Evolutionary conservation across 2,888 invertebrate genomes (phyloP).

Genomic region (Xanthorhoe designata): DNA sequence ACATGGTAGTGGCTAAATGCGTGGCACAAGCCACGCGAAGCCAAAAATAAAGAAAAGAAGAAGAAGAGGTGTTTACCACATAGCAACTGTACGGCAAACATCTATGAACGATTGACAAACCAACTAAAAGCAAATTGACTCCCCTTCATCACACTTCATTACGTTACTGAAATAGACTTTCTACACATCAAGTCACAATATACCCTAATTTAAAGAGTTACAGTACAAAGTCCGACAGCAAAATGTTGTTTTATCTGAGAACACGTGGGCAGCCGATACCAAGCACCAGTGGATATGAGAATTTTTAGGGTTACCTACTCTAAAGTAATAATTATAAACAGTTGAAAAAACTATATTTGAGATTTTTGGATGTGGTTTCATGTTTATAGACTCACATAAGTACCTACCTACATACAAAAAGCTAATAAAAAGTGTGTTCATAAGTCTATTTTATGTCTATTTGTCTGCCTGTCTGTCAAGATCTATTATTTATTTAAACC

Average conservation of each 20-base stretch:
- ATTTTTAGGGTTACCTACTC: neutral
- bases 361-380: no score
- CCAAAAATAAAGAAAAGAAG: no score
- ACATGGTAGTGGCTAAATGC: no score
- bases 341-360: no score
- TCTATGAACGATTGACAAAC: slow-evolving; percentile 21
- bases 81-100: slow-evolving; percentile 3
- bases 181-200: neutral
- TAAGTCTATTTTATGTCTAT: no score
- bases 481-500: no score
- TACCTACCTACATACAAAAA: no score
- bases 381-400: no score
- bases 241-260: slow-evolving; percentile 15
- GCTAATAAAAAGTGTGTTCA: no score
- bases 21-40: no score
- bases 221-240: slow-evolving; percentile 8
- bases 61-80: neutral
- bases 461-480: no score
- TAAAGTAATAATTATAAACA: no score
- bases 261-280: slow-evolving; percentile 21
- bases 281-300: slow-evolving; percentile 20
- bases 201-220: neutral
- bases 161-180: slow-evolving; percentile 20
- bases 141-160: slow-evolving; percentile 28
- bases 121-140: slow-evolving; percentile 30